Percentiles rank a stretch among this genome's conserved stretches.
Evolutionary conservation across 2,888 invertebrate genomes (phyloP).

Genomic region (Phalera bucephala): DNA sequence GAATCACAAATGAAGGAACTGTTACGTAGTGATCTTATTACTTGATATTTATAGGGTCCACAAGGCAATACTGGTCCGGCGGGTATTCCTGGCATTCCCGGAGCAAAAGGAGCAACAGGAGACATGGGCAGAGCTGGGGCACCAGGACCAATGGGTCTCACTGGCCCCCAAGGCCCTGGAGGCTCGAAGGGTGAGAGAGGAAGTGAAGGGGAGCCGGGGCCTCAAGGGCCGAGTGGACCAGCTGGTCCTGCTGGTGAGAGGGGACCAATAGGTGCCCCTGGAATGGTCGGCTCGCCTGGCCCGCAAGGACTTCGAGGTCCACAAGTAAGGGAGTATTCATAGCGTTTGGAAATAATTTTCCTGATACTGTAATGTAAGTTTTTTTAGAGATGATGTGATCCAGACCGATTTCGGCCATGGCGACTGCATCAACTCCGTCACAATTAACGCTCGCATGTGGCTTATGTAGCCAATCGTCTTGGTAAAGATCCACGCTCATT

Average conservation of each 20-base stretch:
- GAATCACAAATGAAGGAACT: no score
- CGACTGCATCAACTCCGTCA: no score
- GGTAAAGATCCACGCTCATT: no score
- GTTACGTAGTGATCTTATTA: no score
- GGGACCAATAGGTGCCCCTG: slow-evolving; percentile 84
- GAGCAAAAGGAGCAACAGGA: slow-evolving; percentile 87
- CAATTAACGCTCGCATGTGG: no score
- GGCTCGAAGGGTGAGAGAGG: slow-evolving; percentile 90
- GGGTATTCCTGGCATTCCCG: slow-evolving; percentile 87
- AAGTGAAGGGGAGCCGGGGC: slow-evolving; percentile 86
- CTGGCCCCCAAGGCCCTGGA: slow-evolving; percentile 88
- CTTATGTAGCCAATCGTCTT: no score
- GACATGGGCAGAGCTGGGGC: slow-evolving; percentile 87
- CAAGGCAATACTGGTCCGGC: slow-evolving; percentile 87
- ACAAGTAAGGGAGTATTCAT: slow-evolving; percentile 59
- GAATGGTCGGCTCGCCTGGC: slow-evolving; percentile 85
- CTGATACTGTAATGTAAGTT: no score
- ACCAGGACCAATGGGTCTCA: slow-evolving; percentile 86
- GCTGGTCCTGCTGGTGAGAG: slow-evolving; percentile 87
- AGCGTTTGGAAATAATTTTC: no score
- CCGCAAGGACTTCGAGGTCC: slow-evolving; percentile 85
- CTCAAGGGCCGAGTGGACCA: slow-evolving; percentile 87
- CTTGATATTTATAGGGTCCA: slow-evolving; percentile 80
- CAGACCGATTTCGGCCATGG: no score
- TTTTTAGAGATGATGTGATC: no score